phyloP scores from a whole-genome alignment of 1,140 invertebrate species.

The Drosophila neocordata region DNA sequence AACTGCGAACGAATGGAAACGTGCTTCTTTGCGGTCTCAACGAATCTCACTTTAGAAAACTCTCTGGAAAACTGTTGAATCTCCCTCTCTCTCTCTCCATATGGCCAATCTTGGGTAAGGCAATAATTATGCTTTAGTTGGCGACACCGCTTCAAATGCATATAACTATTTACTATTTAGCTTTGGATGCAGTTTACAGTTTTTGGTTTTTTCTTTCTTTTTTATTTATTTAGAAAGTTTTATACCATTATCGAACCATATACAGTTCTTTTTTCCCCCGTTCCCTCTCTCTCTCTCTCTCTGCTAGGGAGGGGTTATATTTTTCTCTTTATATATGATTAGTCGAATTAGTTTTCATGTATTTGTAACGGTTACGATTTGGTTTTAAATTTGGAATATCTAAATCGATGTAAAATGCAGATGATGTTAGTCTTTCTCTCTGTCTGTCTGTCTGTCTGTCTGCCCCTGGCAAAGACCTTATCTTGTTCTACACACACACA shows the following conservation, averaged over 20 bases:
- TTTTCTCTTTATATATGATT: conserved; percentile 1
- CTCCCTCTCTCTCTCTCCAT: too few relatives aligned
- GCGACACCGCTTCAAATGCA: conserved; percentile 56
- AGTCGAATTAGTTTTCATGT: conserved; percentile 49
- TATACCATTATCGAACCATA: conserved; percentile 42
- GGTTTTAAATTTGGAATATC: conserved; percentile 35
- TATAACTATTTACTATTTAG: conserved; percentile 46
- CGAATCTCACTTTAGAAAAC: too few relatives aligned
- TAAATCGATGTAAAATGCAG: conserved; percentile 10
- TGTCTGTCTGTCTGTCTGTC: neutral
- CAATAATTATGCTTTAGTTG: conserved; percentile 79
- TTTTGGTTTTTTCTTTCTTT: conserved; percentile 32
- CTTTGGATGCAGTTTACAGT: conserved; percentile 73
- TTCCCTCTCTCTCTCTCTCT: too few relatives aligned
- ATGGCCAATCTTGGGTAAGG: conserved; percentile 51
- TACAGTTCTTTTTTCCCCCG: too few relatives aligned
- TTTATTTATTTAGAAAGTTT: conserved; percentile 68
- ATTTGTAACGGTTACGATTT: conserved; percentile 45
- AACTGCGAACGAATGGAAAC: too few relatives aligned
- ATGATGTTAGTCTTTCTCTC: neutral
- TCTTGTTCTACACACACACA: neutral
- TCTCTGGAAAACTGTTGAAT: conserved; percentile 4
- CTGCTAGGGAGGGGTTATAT: neutral
- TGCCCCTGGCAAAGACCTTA: conserved; percentile 14
- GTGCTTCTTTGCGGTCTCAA: too few relatives aligned